Evolutionary conservation across 2,888 invertebrate species (phyloP).

Genomic region (Microlaimidae sp.): DNA sequence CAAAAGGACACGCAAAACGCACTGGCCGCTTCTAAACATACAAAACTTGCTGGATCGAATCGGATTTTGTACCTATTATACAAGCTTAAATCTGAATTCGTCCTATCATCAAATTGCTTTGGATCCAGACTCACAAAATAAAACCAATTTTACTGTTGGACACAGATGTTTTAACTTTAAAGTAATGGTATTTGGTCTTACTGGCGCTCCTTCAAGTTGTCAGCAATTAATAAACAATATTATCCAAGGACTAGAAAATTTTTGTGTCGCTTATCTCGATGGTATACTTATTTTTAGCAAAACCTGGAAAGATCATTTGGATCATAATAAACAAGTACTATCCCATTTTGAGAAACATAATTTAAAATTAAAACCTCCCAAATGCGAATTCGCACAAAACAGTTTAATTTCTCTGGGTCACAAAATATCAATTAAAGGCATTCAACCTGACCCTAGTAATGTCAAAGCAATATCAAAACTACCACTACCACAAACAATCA

Average conservation of each 20-base stretch:
- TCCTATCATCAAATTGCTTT: too few relatives aligned
- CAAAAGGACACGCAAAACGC: conserved; percentile 17
- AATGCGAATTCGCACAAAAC: conserved; percentile 18
- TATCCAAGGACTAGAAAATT: too few relatives aligned
- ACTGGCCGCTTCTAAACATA: conserved; percentile 18
- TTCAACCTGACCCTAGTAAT: conserved; percentile 3
- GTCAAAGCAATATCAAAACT: conserved; percentile 1
- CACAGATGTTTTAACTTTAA: too few relatives aligned
- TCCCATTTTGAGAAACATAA: conserved; percentile 16
- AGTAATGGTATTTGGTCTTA: too few relatives aligned
- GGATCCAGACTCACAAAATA: too few relatives aligned
- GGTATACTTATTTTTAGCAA: too few relatives aligned
- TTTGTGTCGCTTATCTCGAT: conserved; percentile 20
- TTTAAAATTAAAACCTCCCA: conserved; percentile 19
- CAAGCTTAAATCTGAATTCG: conserved; percentile 20
- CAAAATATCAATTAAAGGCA: conserved; percentile 10
- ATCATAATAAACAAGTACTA: conserved; percentile 16
- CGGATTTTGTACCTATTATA: conserved; percentile 11
- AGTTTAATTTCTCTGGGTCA: conserved; percentile 16
- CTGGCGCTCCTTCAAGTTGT: too few relatives aligned
- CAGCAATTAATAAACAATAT: too few relatives aligned
- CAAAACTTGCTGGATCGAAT: conserved; percentile 16
- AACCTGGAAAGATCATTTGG: conserved; percentile 17
- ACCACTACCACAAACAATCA: not conserved
- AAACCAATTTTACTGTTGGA: too few relatives aligned